A percentile compares a stretch with the other conserved stretches of the same genome.
Conservation (phyloP, 1,140 invertebrate genomes). For the Trissolcus basalis region DNA sequence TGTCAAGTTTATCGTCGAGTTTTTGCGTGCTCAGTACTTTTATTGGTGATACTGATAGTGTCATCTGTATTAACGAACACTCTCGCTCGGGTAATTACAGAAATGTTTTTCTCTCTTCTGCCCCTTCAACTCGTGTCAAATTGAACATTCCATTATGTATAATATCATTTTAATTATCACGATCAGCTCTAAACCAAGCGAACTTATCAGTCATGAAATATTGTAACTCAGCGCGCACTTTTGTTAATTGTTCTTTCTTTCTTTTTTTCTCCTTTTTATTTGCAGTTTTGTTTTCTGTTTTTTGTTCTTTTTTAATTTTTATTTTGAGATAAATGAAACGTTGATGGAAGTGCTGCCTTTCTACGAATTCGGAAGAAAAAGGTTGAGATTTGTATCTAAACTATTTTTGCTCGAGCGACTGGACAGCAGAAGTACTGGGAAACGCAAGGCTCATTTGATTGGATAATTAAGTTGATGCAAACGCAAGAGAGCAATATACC, state of each 20-base stretch:
- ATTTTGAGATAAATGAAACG: no score
- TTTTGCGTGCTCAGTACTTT: constrained; percentile 48
- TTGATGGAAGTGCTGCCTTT: no score
- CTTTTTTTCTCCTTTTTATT: no score
- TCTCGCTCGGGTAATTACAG: constrained; percentile 11
- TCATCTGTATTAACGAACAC: constrained; percentile 42
- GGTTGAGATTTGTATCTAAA: constrained; percentile 7
- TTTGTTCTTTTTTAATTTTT: no score
- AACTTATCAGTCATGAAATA: no score
- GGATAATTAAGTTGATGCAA: constrained; percentile 33
- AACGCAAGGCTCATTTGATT: constrained; percentile 30
- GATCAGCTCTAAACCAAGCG: no score
- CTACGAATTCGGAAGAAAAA: neutral
- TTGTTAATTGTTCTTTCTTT: no score
- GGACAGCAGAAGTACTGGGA: constrained; percentile 17
- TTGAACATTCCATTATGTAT: no score
- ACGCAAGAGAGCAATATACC: constrained; percentile 23
- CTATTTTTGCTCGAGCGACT: constrained; percentile 2
- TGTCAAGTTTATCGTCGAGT: constrained; percentile 39
- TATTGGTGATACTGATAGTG: constrained; percentile 47
- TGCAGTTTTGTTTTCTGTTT: no score
- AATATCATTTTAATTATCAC: no score
- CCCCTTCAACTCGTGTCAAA: neutral
- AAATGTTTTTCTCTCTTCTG: no score
- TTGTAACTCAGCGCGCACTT: no score